Percentiles rank a stretch among this genome's conserved stretches.
Evolutionary conservation across 2,113 vertebrate species (phyloP).

Genomic region (Campylomormyrus numenius): DNA sequence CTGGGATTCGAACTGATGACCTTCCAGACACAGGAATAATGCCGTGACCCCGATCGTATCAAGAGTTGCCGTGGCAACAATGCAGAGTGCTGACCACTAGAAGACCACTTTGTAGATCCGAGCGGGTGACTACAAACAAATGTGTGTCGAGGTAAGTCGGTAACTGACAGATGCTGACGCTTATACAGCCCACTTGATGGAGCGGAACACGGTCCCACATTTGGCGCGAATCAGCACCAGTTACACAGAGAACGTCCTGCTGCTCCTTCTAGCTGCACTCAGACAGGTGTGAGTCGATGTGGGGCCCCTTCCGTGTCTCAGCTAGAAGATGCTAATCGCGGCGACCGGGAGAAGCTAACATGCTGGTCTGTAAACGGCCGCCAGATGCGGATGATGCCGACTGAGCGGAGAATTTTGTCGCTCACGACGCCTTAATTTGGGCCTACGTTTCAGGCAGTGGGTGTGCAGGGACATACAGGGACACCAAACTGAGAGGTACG

Average conservation of each 20-base stretch:
- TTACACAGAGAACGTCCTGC: neutral
- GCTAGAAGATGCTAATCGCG: conserved; percentile 33
- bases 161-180: neutral
- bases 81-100: neutral
- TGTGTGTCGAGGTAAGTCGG: neutral
- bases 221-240: neutral
- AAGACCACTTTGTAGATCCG: neutral
- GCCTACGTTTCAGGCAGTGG: conserved; percentile 22
- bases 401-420: conserved; percentile 35
- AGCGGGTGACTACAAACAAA: neutral
- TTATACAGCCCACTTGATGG: neutral
- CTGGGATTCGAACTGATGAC: neutral
- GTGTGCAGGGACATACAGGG: conserved; percentile 14
- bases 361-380: conserved; percentile 30
- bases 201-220: neutral
- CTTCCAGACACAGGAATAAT: neutral
- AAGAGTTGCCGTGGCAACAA: neutral
- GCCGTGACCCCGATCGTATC: neutral
- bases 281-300: neutral
- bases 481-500: conserved; percentile 5
- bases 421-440: conserved; percentile 22
- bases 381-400: conserved; percentile 22
- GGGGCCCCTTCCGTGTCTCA: conserved; percentile 26
- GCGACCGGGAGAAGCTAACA: conserved; percentile 25
- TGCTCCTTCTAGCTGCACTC: neutral